phyloP scores from a whole-genome alignment of 23 tunicate genomes.

The Trididemnum miniatum region DNA sequence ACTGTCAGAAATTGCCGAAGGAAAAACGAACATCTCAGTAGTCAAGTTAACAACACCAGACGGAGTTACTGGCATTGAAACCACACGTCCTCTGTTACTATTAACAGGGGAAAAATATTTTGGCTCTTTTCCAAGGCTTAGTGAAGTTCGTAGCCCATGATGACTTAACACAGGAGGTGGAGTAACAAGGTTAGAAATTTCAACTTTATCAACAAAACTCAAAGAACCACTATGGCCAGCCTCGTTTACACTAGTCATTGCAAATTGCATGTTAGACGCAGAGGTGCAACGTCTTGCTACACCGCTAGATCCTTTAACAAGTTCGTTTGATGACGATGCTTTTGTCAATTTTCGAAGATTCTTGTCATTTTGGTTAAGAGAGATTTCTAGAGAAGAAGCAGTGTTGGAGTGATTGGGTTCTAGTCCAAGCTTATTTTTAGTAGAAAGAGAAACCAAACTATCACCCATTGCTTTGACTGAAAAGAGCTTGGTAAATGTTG shows the following conservation, averaged over 20 bases:
- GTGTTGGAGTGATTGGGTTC: not conserved
- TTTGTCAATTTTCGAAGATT: conserved; percentile 3
- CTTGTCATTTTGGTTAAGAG: not conserved
- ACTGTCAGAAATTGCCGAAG: not conserved
- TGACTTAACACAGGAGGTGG: not conserved
- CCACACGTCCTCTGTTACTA: not conserved
- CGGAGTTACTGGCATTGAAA: conserved; percentile 64
- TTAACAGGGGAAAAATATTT: conserved; percentile 4
- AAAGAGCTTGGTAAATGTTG: not conserved
- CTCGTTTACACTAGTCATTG: not conserved
- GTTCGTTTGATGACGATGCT: conserved; percentile 50
- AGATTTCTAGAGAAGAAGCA: not conserved
- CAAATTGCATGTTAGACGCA: not conserved
- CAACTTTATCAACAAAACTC: not conserved
- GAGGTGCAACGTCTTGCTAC: conserved; percentile 6
- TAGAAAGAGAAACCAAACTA: not conserved
- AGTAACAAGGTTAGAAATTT: not conserved
- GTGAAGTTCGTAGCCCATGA: conserved; percentile 16
- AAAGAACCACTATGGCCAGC: not conserved
- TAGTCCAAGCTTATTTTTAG: not conserved
- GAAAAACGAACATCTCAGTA: conserved; percentile 34
- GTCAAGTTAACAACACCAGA: not conserved
- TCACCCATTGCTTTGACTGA: not conserved
- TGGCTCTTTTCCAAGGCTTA: conserved; percentile 43
- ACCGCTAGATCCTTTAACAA: not conserved